Conservation (phyloP, 2,113 vertebrate species). For the Gymnogyps californianus region DNA sequence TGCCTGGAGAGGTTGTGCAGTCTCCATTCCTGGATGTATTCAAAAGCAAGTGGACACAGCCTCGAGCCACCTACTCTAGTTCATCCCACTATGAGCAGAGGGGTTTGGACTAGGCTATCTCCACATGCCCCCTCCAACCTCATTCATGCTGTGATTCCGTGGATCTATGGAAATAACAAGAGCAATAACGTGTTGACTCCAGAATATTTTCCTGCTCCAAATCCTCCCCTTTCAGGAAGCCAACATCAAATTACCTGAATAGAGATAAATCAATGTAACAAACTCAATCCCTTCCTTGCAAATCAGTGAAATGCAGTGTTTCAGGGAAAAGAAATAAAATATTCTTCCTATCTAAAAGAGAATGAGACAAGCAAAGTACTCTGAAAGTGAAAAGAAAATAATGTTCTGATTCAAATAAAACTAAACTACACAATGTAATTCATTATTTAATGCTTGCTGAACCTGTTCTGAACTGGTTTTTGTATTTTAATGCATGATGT, state of each 20-base stretch:
- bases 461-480: neutral
- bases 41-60: neutral
- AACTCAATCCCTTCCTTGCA: neutral
- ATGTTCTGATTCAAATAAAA: neutral
- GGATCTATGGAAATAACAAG: neutral
- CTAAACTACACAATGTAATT: neutral
- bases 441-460: neutral
- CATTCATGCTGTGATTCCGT: neutral
- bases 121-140: accelerated
- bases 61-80: neutral
- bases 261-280: neutral
- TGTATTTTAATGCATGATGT: neutral
- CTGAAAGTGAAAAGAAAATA: neutral
- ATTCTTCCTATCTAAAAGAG: neutral
- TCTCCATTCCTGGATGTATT: neutral
- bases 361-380: neutral
- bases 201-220: neutral
- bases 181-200: neutral
- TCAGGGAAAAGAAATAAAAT: neutral
- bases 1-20: neutral
- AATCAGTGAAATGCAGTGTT: neutral
- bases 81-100: neutral
- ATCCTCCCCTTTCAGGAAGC: neutral
- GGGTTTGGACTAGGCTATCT: neutral
- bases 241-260: neutral